Evolutionary conservation across 2,888 invertebrate genomes (phyloP), one percentile per base, ranked within the genome.

Genomic region (Aspidiotus rigidus): DNA sequence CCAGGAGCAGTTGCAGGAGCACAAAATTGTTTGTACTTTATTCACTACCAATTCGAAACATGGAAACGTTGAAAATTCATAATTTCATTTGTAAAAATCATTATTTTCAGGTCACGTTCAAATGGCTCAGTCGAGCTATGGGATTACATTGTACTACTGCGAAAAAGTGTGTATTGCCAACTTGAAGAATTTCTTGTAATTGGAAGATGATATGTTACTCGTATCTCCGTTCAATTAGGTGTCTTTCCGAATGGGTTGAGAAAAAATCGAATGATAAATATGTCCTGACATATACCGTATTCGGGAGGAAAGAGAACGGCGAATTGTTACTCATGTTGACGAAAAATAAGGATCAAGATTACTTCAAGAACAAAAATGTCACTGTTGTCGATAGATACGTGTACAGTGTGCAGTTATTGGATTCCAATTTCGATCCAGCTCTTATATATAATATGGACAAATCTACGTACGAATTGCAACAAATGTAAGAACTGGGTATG

Each of bases 251-350:
- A 49, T 49, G 10, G 11, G 49, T 49, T 2, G 49, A 49, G n/a
- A 49, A 49, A 3, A n/a, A 49, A n/a, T 6, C n/a, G 2, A 1
- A 3, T 28, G 49, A 49, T 49, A 49, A 49, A 49, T 49, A 13
- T n/a, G n/a, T 49, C n/a, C 2, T 49, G 11, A 49, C 49, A 3
- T 49, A 49, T 6, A n/a, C 6, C 11, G 49, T 49, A 49, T 49
- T 49, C n/a, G 49, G 49, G n/a, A 49, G 49, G n/a, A 49, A 49
- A 49, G 49, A 49, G 6, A 49, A 49, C n/a, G 49, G 49, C 10
- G 49, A 49, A 49, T 49, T 49, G n/a, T n/a, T 49, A n/a, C n/a
- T 49, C 11, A 49, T 49, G 49, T n/a, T 49, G 49, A 49, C 49
- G 49, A 49, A 49, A 49, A 6, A 49, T 2, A 49, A 3, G 49